Evolutionary conservation across 2,797 vertebrate species (phyloP), one percentile per base, ranked within the genome.

Genomic region (Enteromius paludinosus): DNA sequence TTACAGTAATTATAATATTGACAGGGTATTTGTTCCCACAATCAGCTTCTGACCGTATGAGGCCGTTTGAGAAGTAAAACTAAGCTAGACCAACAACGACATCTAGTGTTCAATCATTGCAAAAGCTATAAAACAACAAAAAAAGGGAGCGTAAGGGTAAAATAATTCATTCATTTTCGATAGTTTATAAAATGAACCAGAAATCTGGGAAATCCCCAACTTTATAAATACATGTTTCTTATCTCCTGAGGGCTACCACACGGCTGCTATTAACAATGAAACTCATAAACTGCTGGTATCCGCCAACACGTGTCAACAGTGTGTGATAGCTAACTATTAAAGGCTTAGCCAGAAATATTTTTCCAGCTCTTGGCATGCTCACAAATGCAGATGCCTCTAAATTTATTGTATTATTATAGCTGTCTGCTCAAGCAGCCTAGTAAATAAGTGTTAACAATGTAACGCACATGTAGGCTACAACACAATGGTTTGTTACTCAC

Each of bases 31-130:
- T 61, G 1, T 76, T 28, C 7, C 14, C 33, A 28, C 23, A 76
- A 12, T 2, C 15, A 62, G 3, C 23, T 76, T 10, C 23, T 18
- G 28, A 61, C 23, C 6, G 4, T 25, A 9, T 10, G 3, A 45
- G 10, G 47, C 0, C 11, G 7, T 17, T 30, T 23, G 28, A 81
- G 23, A 35, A 8, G 20, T 9, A 64, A 43, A 65, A 11, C n/a
- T 3, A 43, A 52, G 20, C 15, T 7, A 64, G 23, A 14, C 15
- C 23, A 82, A 66, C 23, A 74, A 47, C 18, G 80, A 66, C 80
- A 38, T 30, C 80, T 20, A 43, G 59, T 66, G 71, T 45, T 47
- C 23, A 76, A 23, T 2, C 23, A 11, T 47, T 47, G 28, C 0
- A 47, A 70, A 45, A 17, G 0, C 15, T 18, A 70, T 70, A 45